A percentile compares a stretch with the other conserved stretches of the same genome.
These are phyloP conservation scores for Craniophora ligustri DNA, from an alignment of 2,888 invertebrate species.

Conservation along the genomic window DNA sequence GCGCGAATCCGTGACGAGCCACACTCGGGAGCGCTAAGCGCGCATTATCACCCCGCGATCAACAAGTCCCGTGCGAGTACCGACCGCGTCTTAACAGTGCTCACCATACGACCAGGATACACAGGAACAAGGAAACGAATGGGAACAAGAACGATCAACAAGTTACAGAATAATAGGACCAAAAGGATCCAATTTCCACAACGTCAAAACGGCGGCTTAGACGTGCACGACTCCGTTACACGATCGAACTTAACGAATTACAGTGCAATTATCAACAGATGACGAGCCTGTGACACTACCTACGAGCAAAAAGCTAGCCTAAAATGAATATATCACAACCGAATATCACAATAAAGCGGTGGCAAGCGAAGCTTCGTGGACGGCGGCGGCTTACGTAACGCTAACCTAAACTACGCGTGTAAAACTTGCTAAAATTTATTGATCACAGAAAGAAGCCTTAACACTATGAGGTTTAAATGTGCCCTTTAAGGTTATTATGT, in stretches of 20 bases:
- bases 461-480: conserved; percentile 76
- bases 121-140: conserved; percentile 54
- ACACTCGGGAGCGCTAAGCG: conserved; percentile 84
- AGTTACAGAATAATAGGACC: conserved; percentile 55
- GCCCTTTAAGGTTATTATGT: conserved; percentile 79
- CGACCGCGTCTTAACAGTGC: conserved; percentile 60
- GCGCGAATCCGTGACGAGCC: conserved; percentile 92
- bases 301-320: conserved; percentile 86
- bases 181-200: conserved; percentile 57
- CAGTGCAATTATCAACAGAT: conserved; percentile 39
- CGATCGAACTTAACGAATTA: conserved; percentile 37
- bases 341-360: conserved; percentile 86
- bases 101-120: conserved; percentile 64
- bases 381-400: conserved; percentile 87
- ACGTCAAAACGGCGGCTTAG: conserved; percentile 66
- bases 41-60: conserved; percentile 77
- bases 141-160: conserved; percentile 60
- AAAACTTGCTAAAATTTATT: conserved; percentile 85
- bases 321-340: conserved; percentile 84
- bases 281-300: conserved; percentile 55
- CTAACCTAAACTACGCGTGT: conserved; percentile 80
- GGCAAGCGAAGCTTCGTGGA: conserved; percentile 88
- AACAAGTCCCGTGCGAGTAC: conserved; percentile 71
- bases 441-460: conserved; percentile 88
- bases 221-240: conserved; percentile 67